Conservation (phyloP, 1,140 invertebrate species). For the Pogonognathellus flavescens region DNA sequence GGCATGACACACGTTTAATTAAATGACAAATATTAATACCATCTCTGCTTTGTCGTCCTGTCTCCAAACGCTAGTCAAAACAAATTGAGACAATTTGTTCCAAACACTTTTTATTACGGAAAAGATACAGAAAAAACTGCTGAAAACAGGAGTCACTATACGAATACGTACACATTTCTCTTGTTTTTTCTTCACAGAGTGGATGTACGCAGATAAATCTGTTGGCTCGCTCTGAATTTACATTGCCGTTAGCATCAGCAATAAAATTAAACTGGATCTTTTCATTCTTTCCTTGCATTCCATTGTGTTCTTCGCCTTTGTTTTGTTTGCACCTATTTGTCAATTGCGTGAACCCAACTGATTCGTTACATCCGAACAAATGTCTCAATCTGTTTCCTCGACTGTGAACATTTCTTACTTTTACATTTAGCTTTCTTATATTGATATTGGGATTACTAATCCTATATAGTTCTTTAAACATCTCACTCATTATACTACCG, state of each 20-base stretch:
- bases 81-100: too few species aligned
- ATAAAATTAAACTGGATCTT: constrained; percentile 22
- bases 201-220: neutral
- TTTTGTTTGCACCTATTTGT: constrained; percentile 34
- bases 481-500: neutral
- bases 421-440: neutral
- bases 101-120: too few species aligned
- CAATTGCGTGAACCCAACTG: constrained; percentile 5
- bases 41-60: too few species aligned
- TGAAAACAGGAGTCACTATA: too few species aligned
- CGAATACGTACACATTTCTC: too few species aligned
- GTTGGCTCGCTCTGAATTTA: constrained; percentile 1
- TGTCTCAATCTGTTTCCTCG: constrained; percentile 17
- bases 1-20: too few species aligned
- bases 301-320: constrained; percentile 13
- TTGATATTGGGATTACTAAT: too few species aligned
- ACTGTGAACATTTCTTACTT: neutral
- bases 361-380: neutral
- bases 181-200: too few species aligned
- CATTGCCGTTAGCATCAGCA: constrained; percentile 22
- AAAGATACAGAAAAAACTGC: too few species aligned
- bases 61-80: too few species aligned
- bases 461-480: too few species aligned
- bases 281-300: constrained; percentile 13
- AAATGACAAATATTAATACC: too few species aligned